These are phyloP conservation scores for Platyscapa corneri DNA, from an alignment of 1,140 invertebrate species.

Conservation along the genomic window DNA sequence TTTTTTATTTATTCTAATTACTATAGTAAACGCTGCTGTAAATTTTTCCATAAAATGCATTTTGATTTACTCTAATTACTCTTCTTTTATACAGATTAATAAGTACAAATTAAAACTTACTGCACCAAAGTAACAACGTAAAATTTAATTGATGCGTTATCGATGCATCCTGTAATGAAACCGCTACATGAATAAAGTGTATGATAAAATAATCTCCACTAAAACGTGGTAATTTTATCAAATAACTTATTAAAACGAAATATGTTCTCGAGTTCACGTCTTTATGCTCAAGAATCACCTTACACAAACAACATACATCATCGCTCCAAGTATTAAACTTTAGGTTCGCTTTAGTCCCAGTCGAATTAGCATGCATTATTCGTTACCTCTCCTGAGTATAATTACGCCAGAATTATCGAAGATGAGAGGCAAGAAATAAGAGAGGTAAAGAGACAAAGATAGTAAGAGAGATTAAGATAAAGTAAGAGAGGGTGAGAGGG, in stretches of 20 bases:
- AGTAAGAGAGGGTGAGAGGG: not conserved
- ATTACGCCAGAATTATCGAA: slow-evolving; percentile 20
- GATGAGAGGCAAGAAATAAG: not conserved
- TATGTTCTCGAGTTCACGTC: not conserved
- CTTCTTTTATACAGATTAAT: too few relatives aligned
- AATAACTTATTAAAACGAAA: slow-evolving; percentile 20
- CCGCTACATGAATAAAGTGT: too few relatives aligned
- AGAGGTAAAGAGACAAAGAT: not conserved
- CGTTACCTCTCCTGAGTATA: slow-evolving; percentile 36
- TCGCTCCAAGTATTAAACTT: slow-evolving; percentile 28
- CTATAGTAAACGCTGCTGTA: too few relatives aligned
- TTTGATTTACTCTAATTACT: too few relatives aligned
- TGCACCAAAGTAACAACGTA: too few relatives aligned
- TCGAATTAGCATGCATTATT: slow-evolving; percentile 47
- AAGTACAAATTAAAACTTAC: too few relatives aligned
- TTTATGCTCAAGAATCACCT: not conserved
- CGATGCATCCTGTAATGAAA: too few relatives aligned
- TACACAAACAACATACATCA: slow-evolving; percentile 1
- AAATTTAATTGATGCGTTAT: too few relatives aligned
- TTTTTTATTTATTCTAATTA: too few relatives aligned
- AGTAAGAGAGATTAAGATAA: not conserved
- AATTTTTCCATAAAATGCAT: too few relatives aligned
- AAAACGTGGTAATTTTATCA: too few relatives aligned
- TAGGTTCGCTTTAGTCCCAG: not conserved
- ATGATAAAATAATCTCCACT: too few relatives aligned